phyloP scores from a whole-genome alignment of 2,113 vertebrate genomes.

The Dendropsophus ebraccatus region DNA sequence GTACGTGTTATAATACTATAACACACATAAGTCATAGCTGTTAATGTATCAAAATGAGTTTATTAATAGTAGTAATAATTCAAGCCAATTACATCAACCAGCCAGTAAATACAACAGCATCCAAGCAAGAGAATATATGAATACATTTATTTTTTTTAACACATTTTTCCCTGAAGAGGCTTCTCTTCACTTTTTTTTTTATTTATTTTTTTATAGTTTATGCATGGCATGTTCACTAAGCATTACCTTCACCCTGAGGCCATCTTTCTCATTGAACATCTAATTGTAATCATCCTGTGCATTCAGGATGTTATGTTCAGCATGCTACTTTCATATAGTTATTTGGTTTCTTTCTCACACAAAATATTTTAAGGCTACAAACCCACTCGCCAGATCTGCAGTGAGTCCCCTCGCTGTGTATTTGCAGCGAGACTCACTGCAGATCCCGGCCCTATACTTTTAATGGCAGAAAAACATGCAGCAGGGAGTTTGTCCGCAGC shows the following conservation, averaged over 20 bases:
- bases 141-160: not conserved
- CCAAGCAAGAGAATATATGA: not conserved
- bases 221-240: not conserved
- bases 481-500: too few relatives aligned
- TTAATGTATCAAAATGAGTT: not conserved
- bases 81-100: not conserved
- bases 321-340: not conserved
- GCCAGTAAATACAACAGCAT: not conserved
- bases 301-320: not conserved
- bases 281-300: conserved; percentile 20
- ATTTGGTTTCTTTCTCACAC: not conserved
- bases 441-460: too few relatives aligned
- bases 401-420: too few relatives aligned
- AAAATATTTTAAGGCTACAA: not conserved
- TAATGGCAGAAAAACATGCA: too few relatives aligned
- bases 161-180: not conserved
- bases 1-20: too few relatives aligned
- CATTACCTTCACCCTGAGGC: not conserved
- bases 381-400: too few relatives aligned
- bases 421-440: too few relatives aligned
- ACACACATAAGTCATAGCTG: too few relatives aligned
- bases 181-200: not conserved
- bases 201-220: not conserved
- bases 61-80: not conserved
- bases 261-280: not conserved